Evolutionary conservation across 2,797 vertebrate species (phyloP), one percentile per base, ranked within the genome.

Genomic region (Labroides dimidiatus): DNA sequence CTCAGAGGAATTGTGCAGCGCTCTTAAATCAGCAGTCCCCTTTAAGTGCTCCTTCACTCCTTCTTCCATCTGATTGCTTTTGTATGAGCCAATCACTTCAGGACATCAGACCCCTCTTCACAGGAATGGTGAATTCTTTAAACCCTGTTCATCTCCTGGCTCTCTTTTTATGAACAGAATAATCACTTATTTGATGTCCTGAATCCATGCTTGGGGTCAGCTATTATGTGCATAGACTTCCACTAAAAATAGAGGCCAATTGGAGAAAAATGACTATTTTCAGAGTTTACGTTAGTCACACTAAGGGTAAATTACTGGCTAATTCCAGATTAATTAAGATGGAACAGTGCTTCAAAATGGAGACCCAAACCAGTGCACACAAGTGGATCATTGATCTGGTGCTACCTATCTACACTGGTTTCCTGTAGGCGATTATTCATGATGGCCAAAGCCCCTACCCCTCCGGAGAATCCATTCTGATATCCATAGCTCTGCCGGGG

Each of bases 371-470:
- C 36, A 39, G 21, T 49, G 30, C 9, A 42, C 30, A 62, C 15
- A 48, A 56, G 21, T 64, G 66, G 21, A 48, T n/a, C 27, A 55
- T 49, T 21, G 45, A 19, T 13, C 24, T 27, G 20, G 13, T 77
- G 85, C 89, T 94, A 95, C 81, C 93, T 93, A 56, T 95, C 94
- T 23, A 91, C 91, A 56, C 94, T 95, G 53, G 94, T 95, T 82
- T 95, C 94, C 80, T 94, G 94, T 33, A 95, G 87, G 24, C 94
- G 92, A 62, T 95, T 95, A 81, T 94, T 95, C 94, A 95, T 95
- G 33, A 95, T 91, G 30, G 91, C 94, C 49, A 95, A 83, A 19
- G 94, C 94, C 0, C 94, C 94, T 14, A 95, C 93, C 0, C 94
- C 94, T 1, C 87, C 93, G 3, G 93, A 93, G 82, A 95, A 94